Base-by-base conservation (phyloP, 1,140 invertebrate species). In the Amphibalanus amphitrite region DNA sequence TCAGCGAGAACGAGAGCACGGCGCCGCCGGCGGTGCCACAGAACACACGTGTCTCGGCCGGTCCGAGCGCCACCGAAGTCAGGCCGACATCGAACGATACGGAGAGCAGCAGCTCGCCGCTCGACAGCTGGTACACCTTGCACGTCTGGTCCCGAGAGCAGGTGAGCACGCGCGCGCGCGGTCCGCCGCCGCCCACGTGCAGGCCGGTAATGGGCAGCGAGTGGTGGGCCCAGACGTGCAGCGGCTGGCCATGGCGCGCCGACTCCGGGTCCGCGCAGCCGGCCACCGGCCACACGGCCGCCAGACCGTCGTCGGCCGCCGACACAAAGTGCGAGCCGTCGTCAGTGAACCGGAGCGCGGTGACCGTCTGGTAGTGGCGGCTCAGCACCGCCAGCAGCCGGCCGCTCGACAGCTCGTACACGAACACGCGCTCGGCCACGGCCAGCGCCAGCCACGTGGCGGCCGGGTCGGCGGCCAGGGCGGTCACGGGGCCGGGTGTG, bases 381-480 rank as follows among this genome's bases (percentile, higher is more conserved):
- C 82, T 83, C 20, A 92, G 78, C 3, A 88, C 87, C 3, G 83
- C 83, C 10, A 95, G 75, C 72, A 95, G 80, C 71, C 82, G 85
- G 1, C 93, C 93, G 4, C 87, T 88, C 65, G 85, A 84, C 15
- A 87, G 78, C 80, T 93, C 89, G 91, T 92, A 96, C 20, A 96
- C 77, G 75, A 90, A 89, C 28, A 96, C 81, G 77, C 90, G 91
- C 75, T 92, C 89, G 23, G 64, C 64, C 26, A 26, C 64, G 64
- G 64, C 64, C 23, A 65, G 23, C 23, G 20, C 64, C 4, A 8
- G n/a, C 64, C 64, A 65, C 6, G 64, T 23, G 64, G 64, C 64
- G 20, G 6, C 8, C 6, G 64, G 64, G 26, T 65, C 64, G 23
- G n/a, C 64, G 64, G 64, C 64, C 64, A 65, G 64, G 10, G 64